phyloP scores from a whole-genome alignment of 2,888 invertebrate genomes.

The Rotaria socialis region DNA sequence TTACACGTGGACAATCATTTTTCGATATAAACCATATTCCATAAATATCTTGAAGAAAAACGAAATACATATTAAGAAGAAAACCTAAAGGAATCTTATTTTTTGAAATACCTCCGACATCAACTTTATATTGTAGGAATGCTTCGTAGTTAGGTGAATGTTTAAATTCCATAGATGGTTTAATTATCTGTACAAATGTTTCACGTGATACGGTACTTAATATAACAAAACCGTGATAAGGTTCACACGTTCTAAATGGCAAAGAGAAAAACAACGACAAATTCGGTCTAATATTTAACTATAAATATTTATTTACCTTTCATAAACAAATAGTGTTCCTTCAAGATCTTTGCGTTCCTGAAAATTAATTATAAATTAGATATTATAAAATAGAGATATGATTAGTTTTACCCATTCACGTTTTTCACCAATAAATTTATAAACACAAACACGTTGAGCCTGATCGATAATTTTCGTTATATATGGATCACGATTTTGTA shows the following conservation, averaged over 20 bases:
- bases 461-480: constrained; percentile 43
- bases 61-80: not conserved
- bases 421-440: constrained; percentile 46
- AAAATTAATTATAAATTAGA: not conserved
- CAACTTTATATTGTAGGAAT: constrained; percentile 36
- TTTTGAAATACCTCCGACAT: not conserved
- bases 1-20: constrained; percentile 42
- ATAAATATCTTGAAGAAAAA: constrained; percentile 38
- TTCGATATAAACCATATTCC: constrained; percentile 46
- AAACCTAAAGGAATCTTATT: not conserved
- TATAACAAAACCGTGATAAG: constrained; percentile 32
- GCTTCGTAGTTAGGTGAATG: not conserved
- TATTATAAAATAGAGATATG: too few relatives aligned
- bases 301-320: not conserved
- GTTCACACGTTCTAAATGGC: not conserved
- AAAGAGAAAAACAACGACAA: too few relatives aligned
- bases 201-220: constrained; percentile 14
- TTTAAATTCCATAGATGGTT: constrained; percentile 21
- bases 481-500: constrained; percentile 46
- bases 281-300: too few relatives aligned
- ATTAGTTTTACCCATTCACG: constrained; percentile 38
- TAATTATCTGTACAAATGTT: constrained; percentile 12
- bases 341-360: constrained; percentile 34
- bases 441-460: constrained; percentile 44
- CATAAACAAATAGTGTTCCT: constrained; percentile 31